Percentiles rank a stretch among this genome's conserved stretches.
phyloP scores from a whole-genome alignment of 2,888 invertebrate genomes.

The Drosophila nr. medialis region DNA sequence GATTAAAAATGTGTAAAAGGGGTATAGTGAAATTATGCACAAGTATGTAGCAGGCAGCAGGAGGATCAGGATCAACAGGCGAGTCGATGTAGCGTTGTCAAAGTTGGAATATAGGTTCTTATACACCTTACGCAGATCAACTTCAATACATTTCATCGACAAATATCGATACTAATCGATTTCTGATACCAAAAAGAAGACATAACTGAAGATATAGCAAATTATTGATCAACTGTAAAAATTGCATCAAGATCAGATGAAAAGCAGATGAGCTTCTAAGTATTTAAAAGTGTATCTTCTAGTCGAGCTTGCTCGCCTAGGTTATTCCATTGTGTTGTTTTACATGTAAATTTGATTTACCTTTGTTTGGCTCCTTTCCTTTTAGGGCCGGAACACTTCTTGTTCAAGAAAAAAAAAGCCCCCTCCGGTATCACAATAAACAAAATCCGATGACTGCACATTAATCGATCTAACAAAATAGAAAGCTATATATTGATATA shows the following conservation, averaged over 20 bases:
- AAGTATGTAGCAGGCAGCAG: background rate
- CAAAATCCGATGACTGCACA: slow-evolving; percentile 15
- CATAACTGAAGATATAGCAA: background rate
- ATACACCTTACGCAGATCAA: background rate
- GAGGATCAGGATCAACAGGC: rapidly evolving
- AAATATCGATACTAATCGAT: background rate
- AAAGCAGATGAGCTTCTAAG: background rate
- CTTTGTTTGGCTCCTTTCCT: background rate
- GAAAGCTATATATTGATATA: slow-evolving; percentile 40
- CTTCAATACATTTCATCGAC: background rate
- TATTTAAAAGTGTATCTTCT: background rate
- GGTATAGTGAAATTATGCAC: background rate
- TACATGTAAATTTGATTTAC: background rate
- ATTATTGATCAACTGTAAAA: background rate
- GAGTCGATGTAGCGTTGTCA: background rate
- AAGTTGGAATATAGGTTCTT: background rate
- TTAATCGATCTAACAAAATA: slow-evolving; percentile 54
- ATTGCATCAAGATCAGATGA: background rate
- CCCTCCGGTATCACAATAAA: background rate
- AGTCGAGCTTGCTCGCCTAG: background rate
- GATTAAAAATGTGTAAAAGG: background rate
- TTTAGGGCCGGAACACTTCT: background rate
- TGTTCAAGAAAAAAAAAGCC: background rate
- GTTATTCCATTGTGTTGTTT: background rate
- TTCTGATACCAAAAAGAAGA: background rate